A percentile compares a stretch with the other conserved stretches of the same genome.
Evolutionary conservation across 1,140 invertebrate species (phyloP).

Genomic region (Trichogramma pretiosum): DNA sequence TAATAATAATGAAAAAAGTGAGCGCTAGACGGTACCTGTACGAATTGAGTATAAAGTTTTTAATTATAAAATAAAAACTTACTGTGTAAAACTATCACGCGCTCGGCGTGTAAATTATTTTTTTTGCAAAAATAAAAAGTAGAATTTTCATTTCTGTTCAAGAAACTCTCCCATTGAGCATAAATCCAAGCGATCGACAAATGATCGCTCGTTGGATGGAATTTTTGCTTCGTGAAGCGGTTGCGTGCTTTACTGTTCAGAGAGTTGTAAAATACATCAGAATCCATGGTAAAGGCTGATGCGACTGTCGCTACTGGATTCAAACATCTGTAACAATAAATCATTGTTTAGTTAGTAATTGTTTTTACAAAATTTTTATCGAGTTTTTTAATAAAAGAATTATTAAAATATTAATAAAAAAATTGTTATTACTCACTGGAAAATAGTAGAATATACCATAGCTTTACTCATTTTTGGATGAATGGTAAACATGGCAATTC

Average conservation of each 20-base stretch:
- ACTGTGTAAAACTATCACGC: constrained; percentile 41
- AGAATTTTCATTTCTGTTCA: constrained; percentile 19
- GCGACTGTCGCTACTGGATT: constrained; percentile 36
- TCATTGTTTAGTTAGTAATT: background rate
- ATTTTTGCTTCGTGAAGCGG: constrained; percentile 42
- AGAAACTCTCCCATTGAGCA: constrained; percentile 36
- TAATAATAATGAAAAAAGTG: too few species aligned
- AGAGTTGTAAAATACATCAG: constrained; percentile 27
- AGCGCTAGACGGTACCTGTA: too few species aligned
- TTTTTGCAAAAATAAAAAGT: constrained; percentile 34
- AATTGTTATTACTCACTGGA: constrained; percentile 35
- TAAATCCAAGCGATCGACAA: constrained; percentile 44
- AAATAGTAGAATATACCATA: constrained; percentile 45
- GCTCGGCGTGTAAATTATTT: constrained; percentile 36
- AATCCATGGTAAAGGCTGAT: constrained; percentile 27
- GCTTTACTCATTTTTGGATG: constrained; percentile 51
- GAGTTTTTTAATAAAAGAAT: background rate
- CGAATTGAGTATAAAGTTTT: too few species aligned
- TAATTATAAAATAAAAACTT: constrained; percentile 26
- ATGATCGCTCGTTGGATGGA: constrained; percentile 49
- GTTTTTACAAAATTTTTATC: too few species aligned
- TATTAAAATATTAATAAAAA: background rate
- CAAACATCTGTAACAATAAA: constrained; percentile 34
- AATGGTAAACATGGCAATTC: constrained; percentile 44
- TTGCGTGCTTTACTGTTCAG: constrained; percentile 32